Percentiles rank a stretch among this genome's conserved stretches.
These are phyloP conservation scores for Athene cunicularia DNA, from an alignment of 2,113 vertebrate species.

Conservation along the genomic window DNA sequence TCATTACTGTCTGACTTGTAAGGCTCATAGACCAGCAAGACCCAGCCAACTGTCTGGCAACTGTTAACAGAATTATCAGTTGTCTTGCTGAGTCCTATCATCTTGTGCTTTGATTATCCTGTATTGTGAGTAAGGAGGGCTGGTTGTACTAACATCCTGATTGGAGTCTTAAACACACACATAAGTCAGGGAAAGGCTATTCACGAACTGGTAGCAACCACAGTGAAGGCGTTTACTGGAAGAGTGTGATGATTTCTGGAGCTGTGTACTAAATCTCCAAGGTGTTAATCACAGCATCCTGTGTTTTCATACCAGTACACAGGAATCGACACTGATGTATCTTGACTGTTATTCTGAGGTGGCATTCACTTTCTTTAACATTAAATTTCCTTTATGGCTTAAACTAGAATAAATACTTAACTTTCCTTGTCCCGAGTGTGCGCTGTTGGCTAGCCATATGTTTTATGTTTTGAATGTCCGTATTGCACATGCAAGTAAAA, in stretches of 20 bases:
- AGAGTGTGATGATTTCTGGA: rapidly evolving
- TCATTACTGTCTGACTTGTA: slow-evolving; percentile 17
- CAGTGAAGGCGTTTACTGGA: background rate
- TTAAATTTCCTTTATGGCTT: background rate
- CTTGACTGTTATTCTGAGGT: background rate
- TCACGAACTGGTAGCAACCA: background rate
- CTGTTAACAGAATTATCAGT: background rate
- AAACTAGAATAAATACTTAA: background rate
- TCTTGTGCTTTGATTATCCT: background rate
- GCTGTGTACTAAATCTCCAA: background rate
- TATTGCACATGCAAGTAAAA: background rate
- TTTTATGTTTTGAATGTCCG: background rate
- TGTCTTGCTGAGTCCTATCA: background rate
- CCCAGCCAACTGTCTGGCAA: slow-evolving; percentile 25
- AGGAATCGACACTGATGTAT: background rate
- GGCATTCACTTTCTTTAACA: background rate
- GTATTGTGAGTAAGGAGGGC: background rate
- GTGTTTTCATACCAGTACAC: background rate
- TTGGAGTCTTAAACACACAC: background rate
- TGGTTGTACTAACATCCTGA: background rate
- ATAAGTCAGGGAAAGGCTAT: background rate
- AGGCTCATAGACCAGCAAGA: background rate
- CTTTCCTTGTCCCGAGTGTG: background rate
- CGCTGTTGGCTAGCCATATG: background rate
- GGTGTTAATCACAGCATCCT: background rate